Percentiles rank a stretch among this genome's conserved stretches.
phyloP scores from a whole-genome alignment of 2,113 vertebrate species.

The Thomomys bottae region DNA sequence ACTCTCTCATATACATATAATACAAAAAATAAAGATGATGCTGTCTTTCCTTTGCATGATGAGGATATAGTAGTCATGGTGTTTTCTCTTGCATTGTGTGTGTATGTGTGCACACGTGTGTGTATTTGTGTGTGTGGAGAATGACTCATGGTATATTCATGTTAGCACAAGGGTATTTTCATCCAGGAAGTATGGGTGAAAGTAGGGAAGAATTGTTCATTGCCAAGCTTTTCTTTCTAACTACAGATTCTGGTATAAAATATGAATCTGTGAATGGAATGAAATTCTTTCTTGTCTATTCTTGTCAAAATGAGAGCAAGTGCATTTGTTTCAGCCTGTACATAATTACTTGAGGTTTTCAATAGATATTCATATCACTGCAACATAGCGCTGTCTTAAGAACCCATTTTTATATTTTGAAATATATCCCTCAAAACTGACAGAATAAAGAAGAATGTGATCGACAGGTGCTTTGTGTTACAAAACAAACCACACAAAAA shows the following conservation, averaged over 20 bases:
- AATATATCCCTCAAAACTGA: not conserved
- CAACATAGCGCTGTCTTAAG: slow-evolving; percentile 5
- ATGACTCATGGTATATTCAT: not conserved
- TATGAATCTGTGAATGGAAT: slow-evolving; percentile 38
- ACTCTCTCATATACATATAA: not conserved
- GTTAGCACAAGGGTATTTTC: not conserved
- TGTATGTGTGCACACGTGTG: not conserved
- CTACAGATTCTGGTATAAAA: slow-evolving; percentile 20
- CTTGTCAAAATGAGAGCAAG: not conserved
- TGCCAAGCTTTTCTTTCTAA: slow-evolving; percentile 5
- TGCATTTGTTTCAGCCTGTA: not conserved
- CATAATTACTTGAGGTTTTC: not conserved
- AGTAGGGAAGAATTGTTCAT: not conserved
- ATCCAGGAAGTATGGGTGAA: not conserved
- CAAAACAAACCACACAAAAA: not conserved
- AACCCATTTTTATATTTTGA: not conserved
- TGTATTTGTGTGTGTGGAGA: too few species aligned
- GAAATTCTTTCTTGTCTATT: not conserved
- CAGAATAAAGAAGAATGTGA: not conserved
- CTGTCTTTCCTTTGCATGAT: not conserved
- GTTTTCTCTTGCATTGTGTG: not conserved
- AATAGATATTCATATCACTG: not conserved
- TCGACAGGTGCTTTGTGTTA: not conserved
- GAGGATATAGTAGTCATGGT: not conserved
- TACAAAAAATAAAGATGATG: not conserved